A percentile compares a stretch with the other conserved stretches of the same genome.
Evolutionary conservation across 2,113 vertebrate genomes (phyloP).

Genomic region (Tapirus terrestris): DNA sequence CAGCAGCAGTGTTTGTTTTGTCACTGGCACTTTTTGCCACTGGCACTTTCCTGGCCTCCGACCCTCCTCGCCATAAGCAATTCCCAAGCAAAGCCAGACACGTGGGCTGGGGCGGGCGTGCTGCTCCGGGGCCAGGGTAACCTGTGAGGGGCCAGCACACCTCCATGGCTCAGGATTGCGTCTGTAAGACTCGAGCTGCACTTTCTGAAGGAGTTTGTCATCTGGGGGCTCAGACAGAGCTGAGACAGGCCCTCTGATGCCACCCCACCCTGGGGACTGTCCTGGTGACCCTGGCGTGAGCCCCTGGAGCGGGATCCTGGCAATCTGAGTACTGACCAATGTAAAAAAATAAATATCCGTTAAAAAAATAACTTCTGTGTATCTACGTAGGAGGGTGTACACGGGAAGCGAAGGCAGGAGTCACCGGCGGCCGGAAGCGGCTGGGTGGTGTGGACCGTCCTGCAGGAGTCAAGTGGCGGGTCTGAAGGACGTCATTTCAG

Average conservation of each 20-base stretch:
- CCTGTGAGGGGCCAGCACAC: background rate
- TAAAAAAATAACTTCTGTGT: slow-evolving; percentile 75
- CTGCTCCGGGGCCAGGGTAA: background rate
- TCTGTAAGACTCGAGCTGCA: slow-evolving; percentile 60
- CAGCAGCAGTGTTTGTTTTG: background rate
- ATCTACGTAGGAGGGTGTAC: slow-evolving; percentile 6
- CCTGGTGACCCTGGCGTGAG: background rate
- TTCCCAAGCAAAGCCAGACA: background rate
- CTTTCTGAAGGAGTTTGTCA: background rate
- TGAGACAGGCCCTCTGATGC: background rate
- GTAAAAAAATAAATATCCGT: slow-evolving; percentile 83
- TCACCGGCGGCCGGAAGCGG: slow-evolving; percentile 69
- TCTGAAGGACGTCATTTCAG: slow-evolving; percentile 82
- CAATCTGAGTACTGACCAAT: slow-evolving; percentile 72
- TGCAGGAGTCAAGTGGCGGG: slow-evolving; percentile 41
- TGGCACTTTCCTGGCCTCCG: background rate
- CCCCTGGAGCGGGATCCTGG: slow-evolving; percentile 6
- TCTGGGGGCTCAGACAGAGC: background rate
- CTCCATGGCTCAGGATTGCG: background rate
- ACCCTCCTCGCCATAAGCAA: background rate
- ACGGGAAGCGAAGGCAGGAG: background rate
- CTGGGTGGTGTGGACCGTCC: slow-evolving; percentile 7
- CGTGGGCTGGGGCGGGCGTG: fast-evolving
- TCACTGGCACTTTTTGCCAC: no score
- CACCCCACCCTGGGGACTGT: background rate